Percentiles rank a stretch among this genome's conserved stretches.
Conservation (phyloP, 2,888 invertebrate genomes). For the Lamellibrachia columna region DNA sequence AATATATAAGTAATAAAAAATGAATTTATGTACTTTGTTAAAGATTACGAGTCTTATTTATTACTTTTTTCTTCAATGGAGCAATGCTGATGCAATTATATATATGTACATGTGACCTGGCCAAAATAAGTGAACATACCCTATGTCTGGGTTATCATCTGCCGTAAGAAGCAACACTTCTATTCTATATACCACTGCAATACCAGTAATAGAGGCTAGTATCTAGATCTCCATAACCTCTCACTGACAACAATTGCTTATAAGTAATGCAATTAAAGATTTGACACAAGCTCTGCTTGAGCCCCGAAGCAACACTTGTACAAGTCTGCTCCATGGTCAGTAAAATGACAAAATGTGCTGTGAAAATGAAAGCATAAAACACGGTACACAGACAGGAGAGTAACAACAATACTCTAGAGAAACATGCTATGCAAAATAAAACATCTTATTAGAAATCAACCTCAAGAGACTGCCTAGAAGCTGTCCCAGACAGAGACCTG, state of each 20-base stretch:
- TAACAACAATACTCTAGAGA: neutral
- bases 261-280: neutral
- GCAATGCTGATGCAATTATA: neutral
- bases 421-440: slow-evolving; percentile 8
- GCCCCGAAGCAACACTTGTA: neutral
- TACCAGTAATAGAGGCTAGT: neutral
- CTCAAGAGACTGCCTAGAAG: neutral
- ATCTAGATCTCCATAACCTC: neutral
- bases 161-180: neutral
- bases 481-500: neutral
- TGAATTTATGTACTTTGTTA: neutral
- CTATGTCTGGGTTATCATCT: neutral
- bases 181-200: neutral
- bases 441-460: neutral
- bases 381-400: neutral
- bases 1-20: neutral
- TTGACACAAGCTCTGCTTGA: neutral
- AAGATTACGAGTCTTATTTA: neutral
- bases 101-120: neutral
- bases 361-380: neutral
- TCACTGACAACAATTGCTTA: neutral
- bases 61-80: neutral
- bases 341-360: neutral
- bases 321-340: neutral
- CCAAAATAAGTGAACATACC: neutral